A percentile compares a stretch with the other conserved stretches of the same genome.
These are phyloP conservation scores for Telmatochromis sp. DNA, from an alignment of 2,113 vertebrate species.

Conservation along the genomic window DNA sequence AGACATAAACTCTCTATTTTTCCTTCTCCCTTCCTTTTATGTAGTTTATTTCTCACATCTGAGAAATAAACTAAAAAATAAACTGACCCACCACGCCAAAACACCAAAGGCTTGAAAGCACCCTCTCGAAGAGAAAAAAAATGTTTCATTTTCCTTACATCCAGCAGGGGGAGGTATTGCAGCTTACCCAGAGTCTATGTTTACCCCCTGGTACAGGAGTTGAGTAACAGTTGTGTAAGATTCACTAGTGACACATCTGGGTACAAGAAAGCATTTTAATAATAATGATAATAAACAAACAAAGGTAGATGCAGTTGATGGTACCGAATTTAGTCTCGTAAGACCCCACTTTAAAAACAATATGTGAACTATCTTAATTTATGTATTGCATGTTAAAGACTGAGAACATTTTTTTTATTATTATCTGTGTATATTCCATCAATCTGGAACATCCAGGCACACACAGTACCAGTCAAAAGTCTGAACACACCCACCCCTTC, in stretches of 20 bases:
- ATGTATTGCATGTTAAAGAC: neutral
- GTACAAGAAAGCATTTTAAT: neutral
- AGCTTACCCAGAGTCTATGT: neutral
- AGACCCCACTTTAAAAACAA: neutral
- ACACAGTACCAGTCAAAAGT: neutral
- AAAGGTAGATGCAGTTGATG: neutral
- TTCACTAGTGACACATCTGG: neutral
- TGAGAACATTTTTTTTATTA: neutral
- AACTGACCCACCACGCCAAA: neutral
- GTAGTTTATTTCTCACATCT: neutral
- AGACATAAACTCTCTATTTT: neutral
- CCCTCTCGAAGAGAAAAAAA: neutral
- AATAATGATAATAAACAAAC: neutral
- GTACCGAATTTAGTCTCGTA: neutral
- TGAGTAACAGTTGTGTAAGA: neutral
- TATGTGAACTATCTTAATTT: neutral
- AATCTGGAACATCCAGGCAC: neutral
- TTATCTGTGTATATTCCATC: neutral
- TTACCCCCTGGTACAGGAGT: neutral
- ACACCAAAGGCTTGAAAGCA: neutral
- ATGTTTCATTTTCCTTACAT: neutral
- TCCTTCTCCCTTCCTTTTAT: neutral
- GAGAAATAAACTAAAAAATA: neutral
- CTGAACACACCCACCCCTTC: neutral
- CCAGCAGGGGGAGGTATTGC: constrained; percentile 55